These are phyloP conservation scores for Artemia franciscana DNA, from an alignment of 1,140 invertebrate species.

Conservation along the genomic window DNA sequence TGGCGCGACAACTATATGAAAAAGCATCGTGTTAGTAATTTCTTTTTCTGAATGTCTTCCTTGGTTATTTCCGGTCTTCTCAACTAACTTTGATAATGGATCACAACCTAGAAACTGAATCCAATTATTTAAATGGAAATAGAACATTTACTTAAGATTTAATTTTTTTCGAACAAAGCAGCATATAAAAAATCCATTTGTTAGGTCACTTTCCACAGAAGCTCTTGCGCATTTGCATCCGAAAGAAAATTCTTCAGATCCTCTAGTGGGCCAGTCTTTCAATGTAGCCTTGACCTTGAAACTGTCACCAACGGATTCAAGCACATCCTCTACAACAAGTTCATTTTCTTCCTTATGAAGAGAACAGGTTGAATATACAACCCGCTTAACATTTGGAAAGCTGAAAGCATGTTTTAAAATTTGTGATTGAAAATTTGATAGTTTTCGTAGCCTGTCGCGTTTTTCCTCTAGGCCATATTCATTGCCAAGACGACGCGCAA, in stretches of 20 bases:
- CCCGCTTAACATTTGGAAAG: constrained; percentile 55
- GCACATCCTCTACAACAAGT: constrained; percentile 39
- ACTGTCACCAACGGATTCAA: constrained; percentile 30
- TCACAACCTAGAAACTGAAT: too few species aligned
- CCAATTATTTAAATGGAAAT: too few species aligned
- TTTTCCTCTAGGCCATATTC: constrained; percentile 9
- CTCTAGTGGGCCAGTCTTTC: constrained; percentile 12
- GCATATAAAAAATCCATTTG: constrained; percentile 84
- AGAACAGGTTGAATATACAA: constrained; percentile 91
- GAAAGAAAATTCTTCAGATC: constrained; percentile 27
- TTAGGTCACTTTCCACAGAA: constrained; percentile 41
- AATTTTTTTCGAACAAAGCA: constrained; percentile 38
- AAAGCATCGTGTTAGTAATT: too few species aligned
- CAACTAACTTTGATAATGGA: too few species aligned
- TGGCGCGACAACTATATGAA: too few species aligned
- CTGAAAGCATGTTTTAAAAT: constrained; percentile 61
- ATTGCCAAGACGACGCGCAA: not conserved
- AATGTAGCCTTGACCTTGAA: constrained; percentile 12
- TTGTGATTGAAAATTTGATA: constrained; percentile 59
- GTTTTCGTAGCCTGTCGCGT: constrained; percentile 30
- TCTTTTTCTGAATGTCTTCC: too few species aligned
- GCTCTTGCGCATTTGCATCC: constrained; percentile 43
- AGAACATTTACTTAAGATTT: too few species aligned
- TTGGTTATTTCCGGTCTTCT: too few species aligned
- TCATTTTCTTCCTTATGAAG: constrained; percentile 77